Evolutionary conservation across 2,888 invertebrate species (phyloP).

Genomic region (Celastrina argiolus): DNA sequence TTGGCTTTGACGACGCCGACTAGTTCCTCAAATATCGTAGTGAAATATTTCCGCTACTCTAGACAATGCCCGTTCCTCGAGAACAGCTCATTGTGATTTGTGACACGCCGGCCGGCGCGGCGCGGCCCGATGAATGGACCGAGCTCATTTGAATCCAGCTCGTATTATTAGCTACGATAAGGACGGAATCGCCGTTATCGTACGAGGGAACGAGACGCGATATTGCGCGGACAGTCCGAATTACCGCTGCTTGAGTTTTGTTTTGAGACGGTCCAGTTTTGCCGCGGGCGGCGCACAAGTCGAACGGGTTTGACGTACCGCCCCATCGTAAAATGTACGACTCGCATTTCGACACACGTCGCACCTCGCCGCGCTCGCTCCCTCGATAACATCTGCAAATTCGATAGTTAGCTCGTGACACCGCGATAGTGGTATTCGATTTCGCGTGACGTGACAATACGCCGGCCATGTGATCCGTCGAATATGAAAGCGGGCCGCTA

Average conservation of each 20-base stretch:
- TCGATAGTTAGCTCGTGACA: constrained; percentile 67
- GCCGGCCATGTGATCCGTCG: constrained; percentile 64
- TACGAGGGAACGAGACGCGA: constrained; percentile 39
- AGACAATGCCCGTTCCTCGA: constrained; percentile 53
- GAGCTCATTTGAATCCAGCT: constrained; percentile 59
- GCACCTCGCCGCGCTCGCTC: constrained; percentile 51
- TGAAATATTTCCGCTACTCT: constrained; percentile 41
- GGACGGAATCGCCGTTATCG: constrained; percentile 37
- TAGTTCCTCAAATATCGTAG: constrained; percentile 22
- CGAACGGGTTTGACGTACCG: constrained; percentile 38
- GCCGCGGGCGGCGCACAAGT: constrained; percentile 61
- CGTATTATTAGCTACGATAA: constrained; percentile 42
- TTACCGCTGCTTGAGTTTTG: constrained; percentile 67
- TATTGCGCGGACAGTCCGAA: constrained; percentile 57
- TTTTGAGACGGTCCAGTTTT: constrained; percentile 61
- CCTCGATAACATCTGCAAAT: constrained; percentile 68
- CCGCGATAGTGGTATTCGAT: constrained; percentile 57
- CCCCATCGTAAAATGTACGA: constrained; percentile 53
- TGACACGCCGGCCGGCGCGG: constrained; percentile 47
- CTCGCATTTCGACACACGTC: constrained; percentile 60
- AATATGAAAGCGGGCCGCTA: constrained; percentile 65
- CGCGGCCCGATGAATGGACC: constrained; percentile 64
- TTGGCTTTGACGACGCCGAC: constrained; percentile 29
- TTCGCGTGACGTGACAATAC: constrained; percentile 52
- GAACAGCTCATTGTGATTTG: constrained; percentile 50